A percentile compares a stretch with the other conserved stretches of the same genome.
These are phyloP conservation scores for Tromatobia lineatoria DNA, from an alignment of 2,888 invertebrate species.

Conservation along the genomic window DNA sequence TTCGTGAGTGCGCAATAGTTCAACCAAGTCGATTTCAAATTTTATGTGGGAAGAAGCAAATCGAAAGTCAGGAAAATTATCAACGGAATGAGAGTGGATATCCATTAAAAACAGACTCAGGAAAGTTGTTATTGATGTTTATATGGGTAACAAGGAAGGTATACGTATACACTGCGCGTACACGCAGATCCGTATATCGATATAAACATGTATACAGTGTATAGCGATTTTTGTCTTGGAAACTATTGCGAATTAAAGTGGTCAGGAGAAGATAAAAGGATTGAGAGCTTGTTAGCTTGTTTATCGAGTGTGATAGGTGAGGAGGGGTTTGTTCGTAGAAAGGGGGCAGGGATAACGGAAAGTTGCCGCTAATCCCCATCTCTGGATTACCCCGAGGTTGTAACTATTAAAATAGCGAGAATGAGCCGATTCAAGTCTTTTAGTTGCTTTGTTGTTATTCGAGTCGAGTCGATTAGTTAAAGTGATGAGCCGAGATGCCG, in stretches of 20 bases:
- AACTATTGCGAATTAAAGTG: constrained; percentile 34
- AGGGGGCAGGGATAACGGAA: constrained; percentile 58
- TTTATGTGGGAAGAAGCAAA: not conserved
- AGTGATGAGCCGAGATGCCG: constrained; percentile 20
- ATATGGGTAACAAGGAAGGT: not conserved
- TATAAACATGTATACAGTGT: not conserved
- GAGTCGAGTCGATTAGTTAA: constrained; percentile 5
- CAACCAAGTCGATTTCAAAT: not conserved
- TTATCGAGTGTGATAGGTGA: constrained; percentile 69
- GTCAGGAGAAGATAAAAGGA: constrained; percentile 17
- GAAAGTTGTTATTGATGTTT: no score
- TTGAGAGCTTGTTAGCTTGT: constrained; percentile 52
- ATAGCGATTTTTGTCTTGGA: constrained; percentile 9
- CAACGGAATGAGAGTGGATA: constrained; percentile 10
- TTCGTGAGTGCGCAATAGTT: not conserved
- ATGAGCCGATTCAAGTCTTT: not conserved
- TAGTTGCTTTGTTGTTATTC: not conserved
- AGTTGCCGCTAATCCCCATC: constrained; percentile 20
- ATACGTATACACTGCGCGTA: constrained; percentile 3
- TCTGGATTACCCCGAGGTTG: constrained; percentile 26
- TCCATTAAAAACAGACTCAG: not conserved
- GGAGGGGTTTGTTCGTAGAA: constrained; percentile 58
- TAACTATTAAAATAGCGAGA: not conserved
- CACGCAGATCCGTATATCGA: constrained; percentile 6
- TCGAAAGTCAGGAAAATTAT: not conserved